These are phyloP conservation scores for Eurystomus glaucurus DNA, from an alignment of 2,797 vertebrate species.

Conservation along the genomic window DNA sequence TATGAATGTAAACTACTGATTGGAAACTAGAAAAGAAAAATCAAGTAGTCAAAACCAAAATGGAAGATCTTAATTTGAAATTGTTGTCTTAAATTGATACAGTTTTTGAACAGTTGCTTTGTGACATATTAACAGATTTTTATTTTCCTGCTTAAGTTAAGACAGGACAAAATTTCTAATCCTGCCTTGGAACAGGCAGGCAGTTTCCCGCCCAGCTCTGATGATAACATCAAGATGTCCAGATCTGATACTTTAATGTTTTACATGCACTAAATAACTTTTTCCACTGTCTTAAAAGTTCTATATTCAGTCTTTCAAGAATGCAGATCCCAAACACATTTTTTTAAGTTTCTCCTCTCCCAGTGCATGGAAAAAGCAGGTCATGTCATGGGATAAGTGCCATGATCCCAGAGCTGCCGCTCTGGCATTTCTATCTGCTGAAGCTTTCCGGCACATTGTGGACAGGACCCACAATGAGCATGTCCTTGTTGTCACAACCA, in stretches of 20 bases:
- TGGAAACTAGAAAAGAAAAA: background rate
- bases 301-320: background rate
- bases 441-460: background rate
- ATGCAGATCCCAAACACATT: background rate
- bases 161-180: background rate
- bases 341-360: background rate
- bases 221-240: background rate
- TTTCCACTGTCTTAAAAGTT: background rate
- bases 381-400: background rate
- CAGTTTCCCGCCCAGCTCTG: background rate
- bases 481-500: background rate
- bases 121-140: background rate
- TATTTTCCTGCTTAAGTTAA: background rate
- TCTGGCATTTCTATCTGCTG: background rate
- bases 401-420: accelerated
- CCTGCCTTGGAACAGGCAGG: background rate
- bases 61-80: background rate
- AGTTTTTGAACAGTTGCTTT: background rate
- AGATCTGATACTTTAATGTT: background rate
- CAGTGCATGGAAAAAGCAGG: background rate
- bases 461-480: accelerated
- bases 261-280: background rate
- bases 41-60: background rate
- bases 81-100: background rate
- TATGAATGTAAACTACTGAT: background rate